These are phyloP conservation scores for Clanis bilineata DNA, from an alignment of 2,888 invertebrate species.

Conservation along the genomic window DNA sequence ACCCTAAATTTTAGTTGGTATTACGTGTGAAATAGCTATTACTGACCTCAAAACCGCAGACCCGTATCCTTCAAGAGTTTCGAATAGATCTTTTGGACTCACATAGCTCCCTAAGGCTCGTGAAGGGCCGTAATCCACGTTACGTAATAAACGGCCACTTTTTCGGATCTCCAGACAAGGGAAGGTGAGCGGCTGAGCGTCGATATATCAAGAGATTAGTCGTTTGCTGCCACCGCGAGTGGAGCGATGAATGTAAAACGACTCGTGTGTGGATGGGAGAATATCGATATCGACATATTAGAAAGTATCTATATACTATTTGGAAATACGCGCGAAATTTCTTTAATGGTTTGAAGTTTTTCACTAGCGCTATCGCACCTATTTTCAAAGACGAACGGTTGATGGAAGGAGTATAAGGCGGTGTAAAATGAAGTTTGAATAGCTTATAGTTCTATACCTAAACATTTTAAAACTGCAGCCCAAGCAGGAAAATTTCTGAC, in stretches of 20 bases:
- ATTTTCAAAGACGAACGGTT: too few relatives aligned
- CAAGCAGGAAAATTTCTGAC: too few relatives aligned
- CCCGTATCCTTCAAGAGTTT: background rate
- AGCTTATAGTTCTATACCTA: too few relatives aligned
- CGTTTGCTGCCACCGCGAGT: conserved; percentile 60
- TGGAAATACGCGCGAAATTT: too few relatives aligned
- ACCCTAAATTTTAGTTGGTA: background rate
- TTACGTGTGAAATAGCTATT: background rate
- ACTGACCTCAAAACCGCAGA: background rate
- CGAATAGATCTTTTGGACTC: conserved; percentile 2
- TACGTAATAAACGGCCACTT: conserved; percentile 70
- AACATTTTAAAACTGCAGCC: too few relatives aligned
- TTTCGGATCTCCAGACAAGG: conserved; percentile 73
- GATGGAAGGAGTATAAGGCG: too few relatives aligned
- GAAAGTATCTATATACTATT: too few relatives aligned
- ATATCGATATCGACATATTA: conserved; percentile 21
- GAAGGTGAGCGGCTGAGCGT: conserved; percentile 76
- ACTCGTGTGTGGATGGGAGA: conserved; percentile 39
- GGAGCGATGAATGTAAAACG: conserved; percentile 71
- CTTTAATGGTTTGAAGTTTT: too few relatives aligned
- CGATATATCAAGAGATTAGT: conserved; percentile 80
- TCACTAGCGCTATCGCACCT: too few relatives aligned
- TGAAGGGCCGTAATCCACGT: conserved; percentile 53
- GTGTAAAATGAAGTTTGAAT: too few relatives aligned
- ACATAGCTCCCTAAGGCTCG: conserved; percentile 32